These are phyloP conservation scores for Chiroxiphia lanceolata DNA, from an alignment of 2,797 vertebrate genomes.

Conservation along the genomic window DNA sequence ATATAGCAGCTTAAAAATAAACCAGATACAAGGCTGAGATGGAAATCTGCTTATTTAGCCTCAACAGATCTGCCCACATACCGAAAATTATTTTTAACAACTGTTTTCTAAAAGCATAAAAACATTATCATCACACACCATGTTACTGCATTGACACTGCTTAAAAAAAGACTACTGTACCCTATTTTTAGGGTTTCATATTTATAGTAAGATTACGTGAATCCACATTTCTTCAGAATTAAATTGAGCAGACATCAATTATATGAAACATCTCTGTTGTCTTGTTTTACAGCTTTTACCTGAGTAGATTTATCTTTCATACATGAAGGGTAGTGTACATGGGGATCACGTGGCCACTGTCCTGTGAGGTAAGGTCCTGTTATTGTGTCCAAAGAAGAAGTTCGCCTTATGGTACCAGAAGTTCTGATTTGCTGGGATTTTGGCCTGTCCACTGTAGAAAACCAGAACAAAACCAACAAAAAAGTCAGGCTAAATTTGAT, in stretches of 20 bases:
- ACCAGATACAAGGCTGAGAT: neutral
- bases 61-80: neutral
- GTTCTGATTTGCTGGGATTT: slow-evolving; percentile 87
- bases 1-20: neutral
- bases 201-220: neutral
- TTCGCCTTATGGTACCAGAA: slow-evolving; percentile 87
- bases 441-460: slow-evolving; percentile 85
- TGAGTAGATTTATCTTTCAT: slow-evolving; percentile 99
- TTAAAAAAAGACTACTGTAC: neutral
- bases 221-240: neutral
- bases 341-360: slow-evolving; percentile 94
- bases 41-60: neutral
- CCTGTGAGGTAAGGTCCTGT: slow-evolving; percentile 95
- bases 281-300: slow-evolving; percentile 77
- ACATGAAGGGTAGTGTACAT: slow-evolving; percentile 88
- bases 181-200: neutral
- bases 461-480: slow-evolving; percentile 52
- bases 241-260: neutral
- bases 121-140: neutral
- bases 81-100: neutral
- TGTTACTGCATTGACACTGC: neutral
- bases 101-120: neutral
- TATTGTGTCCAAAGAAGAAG: slow-evolving; percentile 93
- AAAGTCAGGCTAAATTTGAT: slow-evolving; percentile 42
- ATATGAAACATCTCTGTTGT: neutral